phyloP scores from a whole-genome alignment of 2,888 invertebrate genomes.

The Eupithecia vulgata region DNA sequence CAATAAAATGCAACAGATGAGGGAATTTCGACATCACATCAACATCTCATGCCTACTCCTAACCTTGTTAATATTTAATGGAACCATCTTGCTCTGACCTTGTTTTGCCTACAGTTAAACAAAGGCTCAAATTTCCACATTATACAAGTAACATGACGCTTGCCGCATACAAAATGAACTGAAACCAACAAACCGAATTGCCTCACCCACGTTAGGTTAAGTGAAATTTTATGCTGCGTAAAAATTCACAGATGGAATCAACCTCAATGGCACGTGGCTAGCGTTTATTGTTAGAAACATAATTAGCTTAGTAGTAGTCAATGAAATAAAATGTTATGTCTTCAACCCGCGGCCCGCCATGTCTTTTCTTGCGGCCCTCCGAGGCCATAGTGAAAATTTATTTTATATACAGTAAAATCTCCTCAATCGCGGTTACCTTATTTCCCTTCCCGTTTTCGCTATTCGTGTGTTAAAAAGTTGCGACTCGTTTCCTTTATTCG shows the following conservation, averaged over 20 bases:
- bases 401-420: too few relatives aligned
- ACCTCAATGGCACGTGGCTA: slow-evolving; percentile 6
- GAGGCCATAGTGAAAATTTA: too few relatives aligned
- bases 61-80: slow-evolving; percentile 26
- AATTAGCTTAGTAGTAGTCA: background rate
- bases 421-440: too few relatives aligned
- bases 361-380: too few relatives aligned
- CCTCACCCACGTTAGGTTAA: slow-evolving; percentile 59
- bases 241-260: slow-evolving; percentile 57
- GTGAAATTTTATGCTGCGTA: slow-evolving; percentile 74
- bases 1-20: background rate
- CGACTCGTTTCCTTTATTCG: too few relatives aligned
- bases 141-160: slow-evolving; percentile 57
- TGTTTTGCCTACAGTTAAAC: slow-evolving; percentile 50
- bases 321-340: slow-evolving; percentile 8
- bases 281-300: slow-evolving; percentile 5
- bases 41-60: slow-evolving; percentile 12
- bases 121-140: slow-evolving; percentile 61
- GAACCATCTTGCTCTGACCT: slow-evolving; percentile 35
- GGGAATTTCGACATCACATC: background rate
- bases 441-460: too few relatives aligned
- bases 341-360: too few relatives aligned
- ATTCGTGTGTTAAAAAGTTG: too few relatives aligned
- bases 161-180: slow-evolving; percentile 63
- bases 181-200: slow-evolving; percentile 66